Percentiles rank a stretch among this genome's conserved stretches.
These are phyloP conservation scores for Drosophila anceps DNA, from an alignment of 2,888 invertebrate species.

Conservation along the genomic window DNA sequence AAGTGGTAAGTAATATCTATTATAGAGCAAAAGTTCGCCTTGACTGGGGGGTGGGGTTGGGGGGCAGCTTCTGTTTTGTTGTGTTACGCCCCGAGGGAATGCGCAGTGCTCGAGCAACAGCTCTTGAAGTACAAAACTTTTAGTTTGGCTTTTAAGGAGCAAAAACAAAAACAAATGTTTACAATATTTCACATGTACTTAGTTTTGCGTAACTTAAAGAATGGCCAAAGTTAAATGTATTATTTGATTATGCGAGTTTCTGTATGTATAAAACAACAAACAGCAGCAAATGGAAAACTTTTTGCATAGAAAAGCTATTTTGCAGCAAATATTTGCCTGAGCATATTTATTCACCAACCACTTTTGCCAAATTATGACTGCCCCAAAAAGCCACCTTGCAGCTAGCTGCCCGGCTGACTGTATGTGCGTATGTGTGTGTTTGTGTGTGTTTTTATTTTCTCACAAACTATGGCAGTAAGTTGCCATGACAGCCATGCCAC, in stretches of 20 bases:
- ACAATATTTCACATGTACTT: slow-evolving; percentile 49
- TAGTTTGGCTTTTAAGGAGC: slow-evolving; percentile 25
- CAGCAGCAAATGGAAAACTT: slow-evolving; percentile 44
- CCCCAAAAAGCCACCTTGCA: slow-evolving; percentile 12
- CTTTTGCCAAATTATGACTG: slow-evolving; percentile 78
- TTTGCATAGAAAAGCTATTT: slow-evolving; percentile 68
- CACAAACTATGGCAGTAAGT: slow-evolving; percentile 71
- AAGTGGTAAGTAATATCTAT: slow-evolving; percentile 34
- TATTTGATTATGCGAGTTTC: slow-evolving; percentile 49
- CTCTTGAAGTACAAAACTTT: slow-evolving; percentile 28
- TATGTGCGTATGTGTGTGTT: background rate
- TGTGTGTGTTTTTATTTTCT: slow-evolving; percentile 35
- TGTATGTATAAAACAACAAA: slow-evolving; percentile 44
- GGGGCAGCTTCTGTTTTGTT: background rate
- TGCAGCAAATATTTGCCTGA: slow-evolving; percentile 68
- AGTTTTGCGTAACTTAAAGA: slow-evolving; percentile 38
- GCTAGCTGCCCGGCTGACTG: slow-evolving; percentile 2
- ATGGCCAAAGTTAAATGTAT: slow-evolving; percentile 61
- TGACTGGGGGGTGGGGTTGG: background rate
- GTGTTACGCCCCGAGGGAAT: background rate
- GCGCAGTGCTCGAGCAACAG: slow-evolving; percentile 1
- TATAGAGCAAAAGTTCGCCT: slow-evolving; percentile 1
- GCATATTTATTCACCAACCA: slow-evolving; percentile 70
- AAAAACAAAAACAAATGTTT: slow-evolving; percentile 49
- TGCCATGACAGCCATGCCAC: slow-evolving; percentile 78